Percentiles rank a stretch among this genome's conserved stretches.
Evolutionary conservation across 2,113 vertebrate species (phyloP).

Genomic region (Brienomyrus brachyistius): DNA sequence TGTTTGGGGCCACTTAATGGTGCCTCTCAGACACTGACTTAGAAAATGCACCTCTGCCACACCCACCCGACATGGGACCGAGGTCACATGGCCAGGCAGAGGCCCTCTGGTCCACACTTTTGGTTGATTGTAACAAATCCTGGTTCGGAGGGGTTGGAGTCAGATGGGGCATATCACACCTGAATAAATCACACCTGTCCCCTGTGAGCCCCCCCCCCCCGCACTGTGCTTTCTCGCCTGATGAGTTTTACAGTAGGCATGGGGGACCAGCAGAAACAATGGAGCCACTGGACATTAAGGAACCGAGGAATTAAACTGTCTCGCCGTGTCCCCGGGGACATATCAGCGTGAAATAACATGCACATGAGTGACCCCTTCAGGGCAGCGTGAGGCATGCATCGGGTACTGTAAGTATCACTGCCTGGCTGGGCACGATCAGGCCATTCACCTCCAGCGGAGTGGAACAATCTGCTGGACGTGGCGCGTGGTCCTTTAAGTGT

Average conservation of each 20-base stretch:
- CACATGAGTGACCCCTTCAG: neutral
- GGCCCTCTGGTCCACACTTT: neutral
- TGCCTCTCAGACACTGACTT: neutral
- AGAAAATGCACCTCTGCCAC: neutral
- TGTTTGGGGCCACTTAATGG: neutral
- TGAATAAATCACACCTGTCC: conserved; percentile 26
- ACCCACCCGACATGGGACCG: neutral
- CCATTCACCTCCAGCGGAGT: neutral
- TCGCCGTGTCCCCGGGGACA: conserved; percentile 14
- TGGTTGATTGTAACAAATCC: neutral
- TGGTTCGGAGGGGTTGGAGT: neutral
- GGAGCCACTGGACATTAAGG: conserved; percentile 30
- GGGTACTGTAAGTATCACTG: neutral
- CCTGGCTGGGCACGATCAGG: neutral
- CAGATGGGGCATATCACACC: conserved; percentile 25
- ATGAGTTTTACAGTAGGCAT: conserved; percentile 40
- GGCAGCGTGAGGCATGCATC: neutral
- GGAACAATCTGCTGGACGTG: neutral
- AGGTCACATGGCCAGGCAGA: neutral
- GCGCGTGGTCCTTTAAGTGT: neutral
- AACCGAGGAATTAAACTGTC: conserved; percentile 35
- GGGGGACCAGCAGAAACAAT: conserved; percentile 33
- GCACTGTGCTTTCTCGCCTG: conserved; percentile 31
- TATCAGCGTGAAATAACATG: neutral
- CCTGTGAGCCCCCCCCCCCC: conserved; percentile 16